Percentiles rank a stretch among this genome's conserved stretches.
phyloP scores from a whole-genome alignment of 2,113 vertebrate species.

The mouse (Mus musculus) region DNA sequence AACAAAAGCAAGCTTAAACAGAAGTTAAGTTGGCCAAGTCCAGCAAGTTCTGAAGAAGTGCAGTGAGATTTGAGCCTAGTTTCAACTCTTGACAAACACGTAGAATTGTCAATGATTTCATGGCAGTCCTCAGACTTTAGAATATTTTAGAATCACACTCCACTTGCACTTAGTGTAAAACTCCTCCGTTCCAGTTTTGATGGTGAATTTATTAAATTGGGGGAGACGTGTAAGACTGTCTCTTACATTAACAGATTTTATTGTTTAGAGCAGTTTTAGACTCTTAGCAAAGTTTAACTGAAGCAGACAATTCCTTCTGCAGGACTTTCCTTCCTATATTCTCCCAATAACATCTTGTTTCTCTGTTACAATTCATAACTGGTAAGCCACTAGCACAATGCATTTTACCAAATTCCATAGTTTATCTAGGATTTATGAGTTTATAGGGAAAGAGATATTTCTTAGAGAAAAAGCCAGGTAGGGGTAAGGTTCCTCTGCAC shows the following conservation, averaged over 20 bases:
- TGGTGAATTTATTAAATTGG: background rate
- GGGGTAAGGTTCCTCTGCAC: background rate
- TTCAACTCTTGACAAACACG: background rate
- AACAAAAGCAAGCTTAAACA: background rate
- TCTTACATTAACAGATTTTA: background rate
- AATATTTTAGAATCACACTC: background rate
- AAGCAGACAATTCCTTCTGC: background rate
- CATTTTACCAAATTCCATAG: background rate
- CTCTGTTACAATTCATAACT: background rate
- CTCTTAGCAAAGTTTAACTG: background rate
- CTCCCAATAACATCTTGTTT: background rate
- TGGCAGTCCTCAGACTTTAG: background rate
- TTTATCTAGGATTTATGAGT: background rate
- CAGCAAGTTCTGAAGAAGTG: background rate
- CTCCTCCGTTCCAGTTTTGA: background rate
- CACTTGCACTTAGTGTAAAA: background rate
- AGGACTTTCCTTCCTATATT: background rate
- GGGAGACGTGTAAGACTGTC: background rate
- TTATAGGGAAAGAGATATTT: background rate
- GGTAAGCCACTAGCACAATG: background rate
- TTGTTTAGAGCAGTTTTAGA: background rate
- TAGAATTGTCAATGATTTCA: background rate
- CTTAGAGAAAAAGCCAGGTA: background rate
- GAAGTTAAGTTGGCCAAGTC: background rate
- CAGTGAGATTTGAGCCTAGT: background rate